Percentiles rank a stretch among this genome's conserved stretches.
Evolutionary conservation across 2,888 invertebrate species (phyloP).

Genomic region (Entomobrya proxima): DNA sequence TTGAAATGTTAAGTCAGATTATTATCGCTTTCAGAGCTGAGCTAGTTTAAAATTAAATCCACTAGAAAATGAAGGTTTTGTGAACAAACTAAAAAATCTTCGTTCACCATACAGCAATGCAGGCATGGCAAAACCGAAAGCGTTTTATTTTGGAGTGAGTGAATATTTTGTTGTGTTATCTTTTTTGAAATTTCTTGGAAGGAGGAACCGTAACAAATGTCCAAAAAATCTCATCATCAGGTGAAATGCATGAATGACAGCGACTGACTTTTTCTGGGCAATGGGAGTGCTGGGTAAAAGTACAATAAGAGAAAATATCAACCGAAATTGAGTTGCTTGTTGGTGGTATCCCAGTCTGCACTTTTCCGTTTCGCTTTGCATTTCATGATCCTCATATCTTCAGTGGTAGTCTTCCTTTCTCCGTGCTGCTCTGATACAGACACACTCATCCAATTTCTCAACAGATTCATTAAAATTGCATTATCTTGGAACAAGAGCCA

Average conservation of each 20-base stretch:
- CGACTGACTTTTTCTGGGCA: background rate
- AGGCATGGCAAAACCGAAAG: too few species aligned
- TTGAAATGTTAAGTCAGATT: background rate
- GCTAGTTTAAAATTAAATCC: background rate
- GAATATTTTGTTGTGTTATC: background rate
- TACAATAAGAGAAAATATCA: background rate
- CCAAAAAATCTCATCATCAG: conserved; percentile 37
- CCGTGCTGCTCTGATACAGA: background rate
- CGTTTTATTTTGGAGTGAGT: background rate
- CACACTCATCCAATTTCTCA: conserved; percentile 64
- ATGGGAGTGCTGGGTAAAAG: background rate
- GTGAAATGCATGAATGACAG: conserved; percentile 26
- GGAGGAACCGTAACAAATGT: conserved; percentile 46
- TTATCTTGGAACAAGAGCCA: conserved; percentile 63
- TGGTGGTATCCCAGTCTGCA: too few species aligned
- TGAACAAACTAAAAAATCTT: background rate
- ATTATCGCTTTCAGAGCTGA: background rate
- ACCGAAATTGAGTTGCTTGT: background rate
- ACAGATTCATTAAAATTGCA: conserved; percentile 67
- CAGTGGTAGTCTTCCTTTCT: background rate
- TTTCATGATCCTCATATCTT: background rate
- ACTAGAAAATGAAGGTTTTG: too few species aligned
- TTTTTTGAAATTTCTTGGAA: background rate
- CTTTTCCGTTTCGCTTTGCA: background rate
- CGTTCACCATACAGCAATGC: background rate